Percentiles rank a stretch among this genome's conserved stretches.
Evolutionary conservation across 1,140 invertebrate genomes (phyloP).

Genomic region (Drosophila mojavensis): DNA sequence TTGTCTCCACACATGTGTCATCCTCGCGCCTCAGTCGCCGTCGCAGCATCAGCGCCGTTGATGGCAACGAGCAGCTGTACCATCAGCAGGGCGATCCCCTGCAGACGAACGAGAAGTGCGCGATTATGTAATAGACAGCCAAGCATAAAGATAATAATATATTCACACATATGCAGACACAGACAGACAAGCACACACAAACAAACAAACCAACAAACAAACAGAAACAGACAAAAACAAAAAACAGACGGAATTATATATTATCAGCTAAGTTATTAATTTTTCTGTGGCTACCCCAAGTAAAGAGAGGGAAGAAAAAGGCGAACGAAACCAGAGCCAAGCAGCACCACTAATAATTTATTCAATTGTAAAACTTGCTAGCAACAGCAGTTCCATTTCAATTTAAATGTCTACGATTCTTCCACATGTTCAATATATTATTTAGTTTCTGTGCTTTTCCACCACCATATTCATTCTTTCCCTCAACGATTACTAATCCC

Average conservation of each 20-base stretch:
- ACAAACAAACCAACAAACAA: constrained; percentile 44
- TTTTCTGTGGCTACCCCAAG: constrained; percentile 46
- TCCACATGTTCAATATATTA: constrained; percentile 36
- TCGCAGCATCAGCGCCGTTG: constrained; percentile 84
- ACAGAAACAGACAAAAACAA: constrained; percentile 26
- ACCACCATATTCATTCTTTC: background rate
- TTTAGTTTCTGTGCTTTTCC: constrained; percentile 3
- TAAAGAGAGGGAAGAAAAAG: background rate
- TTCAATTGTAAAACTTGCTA: constrained; percentile 31
- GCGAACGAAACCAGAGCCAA: background rate
- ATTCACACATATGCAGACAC: constrained; percentile 18
- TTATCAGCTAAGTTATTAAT: constrained; percentile 42
- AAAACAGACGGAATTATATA: constrained; percentile 27
- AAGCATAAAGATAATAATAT: constrained; percentile 3
- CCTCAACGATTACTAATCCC: background rate
- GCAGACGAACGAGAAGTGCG: constrained; percentile 86
- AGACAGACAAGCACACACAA: constrained; percentile 23
- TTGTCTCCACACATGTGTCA: constrained; percentile 87
- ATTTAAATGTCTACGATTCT: constrained; percentile 33
- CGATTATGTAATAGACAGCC: constrained; percentile 86
- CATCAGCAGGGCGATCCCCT: constrained; percentile 87
- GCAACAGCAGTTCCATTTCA: background rate
- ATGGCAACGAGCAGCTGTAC: constrained; percentile 87
- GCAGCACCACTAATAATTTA: constrained; percentile 19
- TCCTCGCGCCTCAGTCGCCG: constrained; percentile 87